Percentiles rank a stretch among this genome's conserved stretches.
phyloP scores from a whole-genome alignment of 37 sponge, comb jelly and placozoan species.

The Bolinopsis microptera region DNA sequence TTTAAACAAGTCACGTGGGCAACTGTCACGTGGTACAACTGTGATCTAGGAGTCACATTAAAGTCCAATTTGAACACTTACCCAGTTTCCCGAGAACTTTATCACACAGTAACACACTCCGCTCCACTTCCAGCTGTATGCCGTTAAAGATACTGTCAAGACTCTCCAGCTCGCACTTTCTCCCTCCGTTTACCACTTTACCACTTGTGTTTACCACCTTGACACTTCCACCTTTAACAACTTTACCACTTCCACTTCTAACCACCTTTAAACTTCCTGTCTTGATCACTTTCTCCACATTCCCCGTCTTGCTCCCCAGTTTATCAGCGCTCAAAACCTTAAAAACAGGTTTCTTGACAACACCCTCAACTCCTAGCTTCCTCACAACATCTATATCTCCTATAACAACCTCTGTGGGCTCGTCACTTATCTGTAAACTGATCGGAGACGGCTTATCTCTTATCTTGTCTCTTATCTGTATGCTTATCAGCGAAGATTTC shows the following conservation, averaged over 20 bases:
- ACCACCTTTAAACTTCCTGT: too few species aligned
- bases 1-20: too few species aligned
- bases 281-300: too few species aligned
- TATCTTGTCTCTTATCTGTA: too few species aligned
- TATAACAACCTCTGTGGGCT: background rate
- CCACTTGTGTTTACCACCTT: too few species aligned
- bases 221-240: background rate
- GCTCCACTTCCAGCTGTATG: background rate
- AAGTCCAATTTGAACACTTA: too few species aligned
- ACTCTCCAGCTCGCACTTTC: background rate
- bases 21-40: too few species aligned
- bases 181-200: background rate
- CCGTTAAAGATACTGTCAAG: background rate
- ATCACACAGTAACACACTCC: background rate
- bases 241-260: background rate
- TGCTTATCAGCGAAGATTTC: too few species aligned
- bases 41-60: too few species aligned
- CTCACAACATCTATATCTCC: background rate
- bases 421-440: background rate
- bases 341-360: background rate
- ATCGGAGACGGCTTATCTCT: too few species aligned
- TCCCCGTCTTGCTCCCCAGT: too few species aligned
- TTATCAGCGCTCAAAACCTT: too few species aligned
- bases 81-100: background rate
- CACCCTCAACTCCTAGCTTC: background rate